Evolutionary conservation across 2,888 invertebrate species (phyloP).

Genomic region (Hirtodrosophila trivittata): DNA sequence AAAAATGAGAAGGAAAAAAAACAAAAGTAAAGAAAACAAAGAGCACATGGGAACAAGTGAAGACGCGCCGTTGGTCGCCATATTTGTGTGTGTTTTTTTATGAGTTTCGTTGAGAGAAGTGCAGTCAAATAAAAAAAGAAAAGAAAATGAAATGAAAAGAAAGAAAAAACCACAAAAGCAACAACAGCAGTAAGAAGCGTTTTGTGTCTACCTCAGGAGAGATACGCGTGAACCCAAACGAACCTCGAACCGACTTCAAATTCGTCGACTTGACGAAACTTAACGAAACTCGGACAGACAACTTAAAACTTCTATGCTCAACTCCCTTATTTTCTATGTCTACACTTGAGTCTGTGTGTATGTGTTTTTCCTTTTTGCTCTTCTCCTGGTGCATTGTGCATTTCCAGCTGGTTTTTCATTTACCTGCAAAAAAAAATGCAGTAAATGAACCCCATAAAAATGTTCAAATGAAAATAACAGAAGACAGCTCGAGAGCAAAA

Average conservation of each 20-base stretch:
- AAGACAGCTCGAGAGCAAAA: too few relatives aligned
- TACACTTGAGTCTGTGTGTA: too few relatives aligned
- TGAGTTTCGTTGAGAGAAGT: conserved; percentile 35
- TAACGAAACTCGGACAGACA: conserved; percentile 6
- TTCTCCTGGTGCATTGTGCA: too few relatives aligned
- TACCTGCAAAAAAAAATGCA: too few relatives aligned
- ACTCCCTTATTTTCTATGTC: not conserved
- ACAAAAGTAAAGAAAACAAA: conserved; percentile 24
- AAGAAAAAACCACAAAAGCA: conserved; percentile 2
- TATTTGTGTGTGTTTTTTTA: conserved; percentile 35
- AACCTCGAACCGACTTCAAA: conserved; percentile 33
- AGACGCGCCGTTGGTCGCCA: conserved; percentile 38
- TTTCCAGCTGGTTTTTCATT: too few relatives aligned
- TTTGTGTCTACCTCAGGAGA: conserved; percentile 41
- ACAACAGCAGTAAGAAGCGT: conserved; percentile 7
- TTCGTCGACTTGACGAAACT: conserved; percentile 4
- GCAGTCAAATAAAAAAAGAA: conserved; percentile 36
- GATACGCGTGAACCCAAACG: conserved; percentile 31
- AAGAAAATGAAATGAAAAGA: conserved; percentile 7
- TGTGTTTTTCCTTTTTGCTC: too few relatives aligned
- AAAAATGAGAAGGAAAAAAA: conserved; percentile 4
- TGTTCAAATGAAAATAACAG: too few relatives aligned
- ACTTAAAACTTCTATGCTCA: not conserved
- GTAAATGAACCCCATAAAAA: too few relatives aligned
- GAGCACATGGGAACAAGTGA: conserved; percentile 51